Base-by-base conservation (phyloP, 1,140 invertebrate genomes). In the Drosophila mayri region DNA sequence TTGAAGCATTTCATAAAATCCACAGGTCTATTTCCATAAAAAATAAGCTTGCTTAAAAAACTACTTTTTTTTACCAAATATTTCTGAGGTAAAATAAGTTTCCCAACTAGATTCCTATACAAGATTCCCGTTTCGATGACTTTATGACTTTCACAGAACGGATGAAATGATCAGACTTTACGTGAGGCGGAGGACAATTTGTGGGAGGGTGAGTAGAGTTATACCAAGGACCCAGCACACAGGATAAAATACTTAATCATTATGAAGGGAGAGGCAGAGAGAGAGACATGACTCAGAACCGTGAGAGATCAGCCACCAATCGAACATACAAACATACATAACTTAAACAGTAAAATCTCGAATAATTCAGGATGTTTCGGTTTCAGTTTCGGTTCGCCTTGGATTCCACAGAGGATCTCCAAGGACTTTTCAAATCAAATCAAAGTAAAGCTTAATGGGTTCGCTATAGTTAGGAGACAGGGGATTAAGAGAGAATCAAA, bases 221-320 rank as follows among this genome's bases (percentile, higher is more conserved):
- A 72, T 72, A 67, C 66, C 63, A 67, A 41, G 66, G 63, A 68
- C 65, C 68, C 65, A 72, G 50, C 68, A 71, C 37, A 59, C 65
- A 41, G 47, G 38, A 65, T 59, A 58, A 14, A n/a, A 55, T 40
- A 16, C 44, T 71, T 59, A 60, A 37, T 60, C 44, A 28, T 43
- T 37, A 65, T 35, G n/a, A 12, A 9, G 30, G 35, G 14, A 68
- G 41, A 38, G 46, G 37, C 30, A 57, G 14, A 55, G n/a, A 66
- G 38, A 49, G 46, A 66, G 28, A 52, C 41, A 44, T 46, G 22
- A 66, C 46, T 52, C n/a, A 40, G 28, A 71, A 72, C 68, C 66
- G 41, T 61, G 28, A 54, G 66, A 72, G 66, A 72, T 72, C 70
- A 60, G 67, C 66, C 67, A 73, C 67, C 67, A 58, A 64, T 63